Base-by-base conservation (phyloP, 2,113 vertebrate species). In the Spheniscus mendiculus region DNA sequence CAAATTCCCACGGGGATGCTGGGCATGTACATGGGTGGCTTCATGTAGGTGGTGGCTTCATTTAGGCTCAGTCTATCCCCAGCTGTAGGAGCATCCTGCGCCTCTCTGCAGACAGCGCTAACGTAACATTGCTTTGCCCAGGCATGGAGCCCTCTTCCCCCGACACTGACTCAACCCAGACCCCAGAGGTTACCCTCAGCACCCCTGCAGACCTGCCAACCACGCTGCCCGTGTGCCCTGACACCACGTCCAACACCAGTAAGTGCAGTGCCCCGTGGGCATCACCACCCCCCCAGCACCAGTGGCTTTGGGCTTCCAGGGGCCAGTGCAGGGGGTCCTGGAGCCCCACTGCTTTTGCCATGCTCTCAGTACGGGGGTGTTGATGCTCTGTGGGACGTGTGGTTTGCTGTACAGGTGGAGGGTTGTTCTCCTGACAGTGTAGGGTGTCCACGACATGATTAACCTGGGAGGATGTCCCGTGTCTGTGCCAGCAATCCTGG, bases 161-260 rank as follows among this genome's bases (percentile, higher is more conserved):
- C 2, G 4, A 4, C 23, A 49, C 9, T 3, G 2, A 8, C 52
- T 70, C 72, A 53, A 30, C 25, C 40, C 71, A 40, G 47, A 63
- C 42, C 34, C 11, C 85, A 22, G 49, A 71, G 22, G 5, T 34
- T 56, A 15, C 36, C 71, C 4, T 5, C 79, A 96, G 67, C 61
- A 78, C 9, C 0, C 4, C 70, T 47, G 4, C 40, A 38, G 58
- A 55, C 7, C 17, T 18, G 36, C 2, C 71, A 29, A 1, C 3
- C 0, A n/a, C 11, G 1, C 20, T 1, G 0, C 49, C 84, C 0
- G 3, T 15, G 58, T 97, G 96, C 14, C 77, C 85, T 17, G 14
- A 56, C 4, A 3, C 5, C 19, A 27, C 2, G 0, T 9, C 63
- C 56, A 81, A 59, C 40, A 44, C 53, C 63, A 61, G 96, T 97